Percentiles rank a stretch among this genome's conserved stretches.
Conservation (phyloP, 2,888 invertebrate genomes). For the Phyllotreta cruciferae region DNA sequence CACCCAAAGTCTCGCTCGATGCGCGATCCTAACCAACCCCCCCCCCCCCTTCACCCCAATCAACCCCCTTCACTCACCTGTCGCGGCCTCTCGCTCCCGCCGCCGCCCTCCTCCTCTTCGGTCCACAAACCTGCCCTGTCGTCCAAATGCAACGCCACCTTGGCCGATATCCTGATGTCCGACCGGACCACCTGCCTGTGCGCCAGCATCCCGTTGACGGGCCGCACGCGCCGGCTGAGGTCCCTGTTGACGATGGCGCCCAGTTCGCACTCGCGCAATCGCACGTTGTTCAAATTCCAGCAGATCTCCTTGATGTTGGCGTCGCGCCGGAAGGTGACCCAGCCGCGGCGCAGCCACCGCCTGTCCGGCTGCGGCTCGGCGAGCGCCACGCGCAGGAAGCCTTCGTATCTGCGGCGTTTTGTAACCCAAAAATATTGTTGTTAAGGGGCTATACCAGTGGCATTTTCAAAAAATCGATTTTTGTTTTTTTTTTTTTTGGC, state of each 20-base stretch:
- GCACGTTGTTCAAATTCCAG: constrained; percentile 96
- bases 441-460: no score
- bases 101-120: constrained; percentile 62
- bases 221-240: constrained; percentile 89
- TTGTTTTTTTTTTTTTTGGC: no score
- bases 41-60: no score
- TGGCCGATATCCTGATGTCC: constrained; percentile 91
- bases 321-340: constrained; percentile 96
- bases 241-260: constrained; percentile 97
- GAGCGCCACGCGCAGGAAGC: constrained; percentile 93
- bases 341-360: constrained; percentile 95
- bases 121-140: constrained; percentile 82
- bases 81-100: constrained; percentile 57
- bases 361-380: constrained; percentile 97
- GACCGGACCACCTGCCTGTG: constrained; percentile 88
- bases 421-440: no score
- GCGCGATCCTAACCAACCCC: no score
- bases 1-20: no score
- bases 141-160: constrained; percentile 90
- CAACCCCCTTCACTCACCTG: no score
- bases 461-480: no score
- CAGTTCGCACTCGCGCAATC: constrained; percentile 89
- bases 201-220: constrained; percentile 88
- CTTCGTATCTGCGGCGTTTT: constrained; percentile 91
- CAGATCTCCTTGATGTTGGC: constrained; percentile 99